Percentiles rank a stretch among this genome's conserved stretches.
These are phyloP conservation scores for Sympetrum striolatum DNA, from an alignment of 2,888 invertebrate species.

Conservation along the genomic window DNA sequence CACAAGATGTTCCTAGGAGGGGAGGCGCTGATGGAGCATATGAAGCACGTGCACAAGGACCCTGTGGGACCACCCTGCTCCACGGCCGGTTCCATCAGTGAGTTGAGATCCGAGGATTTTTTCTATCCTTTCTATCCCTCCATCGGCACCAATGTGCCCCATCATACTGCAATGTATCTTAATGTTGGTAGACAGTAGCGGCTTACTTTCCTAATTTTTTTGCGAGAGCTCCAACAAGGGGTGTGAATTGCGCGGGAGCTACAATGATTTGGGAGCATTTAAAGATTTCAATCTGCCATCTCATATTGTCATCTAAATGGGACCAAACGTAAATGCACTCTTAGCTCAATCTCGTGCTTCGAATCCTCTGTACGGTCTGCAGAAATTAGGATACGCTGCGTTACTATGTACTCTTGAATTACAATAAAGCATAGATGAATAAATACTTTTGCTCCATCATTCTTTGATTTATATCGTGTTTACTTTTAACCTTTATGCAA, in stretches of 20 bases:
- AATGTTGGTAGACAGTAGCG: not conserved
- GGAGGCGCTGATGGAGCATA: constrained; percentile 93
- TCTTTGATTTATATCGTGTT: too few species aligned
- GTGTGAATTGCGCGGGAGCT: not conserved
- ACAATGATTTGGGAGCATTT: not conserved
- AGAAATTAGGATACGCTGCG: too few species aligned
- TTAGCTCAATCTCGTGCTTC: too few species aligned
- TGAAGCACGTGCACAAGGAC: constrained; percentile 95
- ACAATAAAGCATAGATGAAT: too few species aligned
- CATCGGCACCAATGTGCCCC: not conserved
- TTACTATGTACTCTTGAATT: too few species aligned
- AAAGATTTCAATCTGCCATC: not conserved
- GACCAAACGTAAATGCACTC: too few species aligned
- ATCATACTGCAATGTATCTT: not conserved
- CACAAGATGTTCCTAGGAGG: constrained; percentile 93
- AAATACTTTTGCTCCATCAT: too few species aligned
- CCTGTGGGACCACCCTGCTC: constrained; percentile 59
- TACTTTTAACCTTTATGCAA: too few species aligned
- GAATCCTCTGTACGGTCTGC: too few species aligned
- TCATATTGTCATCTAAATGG: too few species aligned
- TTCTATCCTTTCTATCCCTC: not conserved
- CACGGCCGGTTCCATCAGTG: constrained; percentile 35
- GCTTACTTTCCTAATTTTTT: not conserved
- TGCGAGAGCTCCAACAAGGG: not conserved
- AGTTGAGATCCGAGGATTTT: not conserved